Percentiles rank a stretch among this genome's conserved stretches.
These are phyloP conservation scores for Phyllostomus hastatus DNA, from an alignment of 2,113 vertebrate genomes.

Conservation along the genomic window DNA sequence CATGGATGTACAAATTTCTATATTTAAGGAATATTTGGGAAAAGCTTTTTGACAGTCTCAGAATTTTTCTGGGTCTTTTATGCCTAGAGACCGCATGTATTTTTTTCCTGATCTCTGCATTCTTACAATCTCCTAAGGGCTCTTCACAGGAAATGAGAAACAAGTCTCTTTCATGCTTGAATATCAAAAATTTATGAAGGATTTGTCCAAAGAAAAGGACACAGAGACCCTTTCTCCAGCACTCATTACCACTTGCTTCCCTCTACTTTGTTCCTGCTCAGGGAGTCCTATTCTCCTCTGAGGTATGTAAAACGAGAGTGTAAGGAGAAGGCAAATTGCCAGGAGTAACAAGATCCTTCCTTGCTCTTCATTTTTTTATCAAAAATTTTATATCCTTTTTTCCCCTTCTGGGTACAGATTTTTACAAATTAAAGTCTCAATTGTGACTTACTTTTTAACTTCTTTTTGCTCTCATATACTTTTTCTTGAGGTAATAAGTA, in stretches of 20 bases:
- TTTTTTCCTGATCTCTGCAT: background rate
- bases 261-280: background rate
- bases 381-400: background rate
- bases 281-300: background rate
- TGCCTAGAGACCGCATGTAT: background rate
- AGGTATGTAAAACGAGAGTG: background rate
- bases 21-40: background rate
- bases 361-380: background rate
- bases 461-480: background rate
- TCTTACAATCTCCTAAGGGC: background rate
- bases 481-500: background rate
- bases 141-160: constrained; percentile 13
- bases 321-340: background rate
- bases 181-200: background rate
- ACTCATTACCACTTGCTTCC: background rate
- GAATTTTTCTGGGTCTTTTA: background rate
- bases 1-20: background rate
- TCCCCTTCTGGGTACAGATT: background rate
- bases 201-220: background rate
- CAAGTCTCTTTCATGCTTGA: background rate
- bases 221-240: background rate
- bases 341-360: background rate
- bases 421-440: background rate
- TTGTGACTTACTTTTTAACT: background rate
- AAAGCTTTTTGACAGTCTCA: background rate